A percentile compares a stretch with the other conserved stretches of the same genome.
These are phyloP conservation scores for Drosophila nannoptera DNA, from an alignment of 1,140 invertebrate species.

Conservation along the genomic window DNA sequence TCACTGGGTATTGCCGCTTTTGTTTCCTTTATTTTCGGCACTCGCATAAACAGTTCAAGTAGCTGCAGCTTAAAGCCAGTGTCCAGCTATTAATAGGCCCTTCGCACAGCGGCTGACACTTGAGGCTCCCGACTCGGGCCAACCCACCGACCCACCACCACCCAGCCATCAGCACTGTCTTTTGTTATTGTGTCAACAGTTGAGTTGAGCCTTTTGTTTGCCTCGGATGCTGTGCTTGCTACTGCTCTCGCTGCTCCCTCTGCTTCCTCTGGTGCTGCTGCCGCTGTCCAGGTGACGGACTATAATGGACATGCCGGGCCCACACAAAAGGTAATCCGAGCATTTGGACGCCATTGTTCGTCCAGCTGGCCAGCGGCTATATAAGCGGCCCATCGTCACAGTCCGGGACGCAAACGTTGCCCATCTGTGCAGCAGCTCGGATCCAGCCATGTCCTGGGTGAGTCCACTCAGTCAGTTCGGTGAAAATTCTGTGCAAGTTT, in stretches of 20 bases:
- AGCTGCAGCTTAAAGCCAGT: constrained; percentile 44
- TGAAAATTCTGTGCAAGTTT: not conserved
- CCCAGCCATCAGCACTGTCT: constrained; percentile 18
- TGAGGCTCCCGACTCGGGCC: constrained; percentile 3
- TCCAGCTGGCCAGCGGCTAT: constrained; percentile 34
- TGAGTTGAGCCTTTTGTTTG: constrained; percentile 60
- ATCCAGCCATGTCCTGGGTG: constrained; percentile 62
- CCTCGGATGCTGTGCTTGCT: constrained; percentile 11
- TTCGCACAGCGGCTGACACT: constrained; percentile 27
- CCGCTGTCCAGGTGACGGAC: constrained; percentile 64
- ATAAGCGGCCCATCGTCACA: constrained; percentile 31
- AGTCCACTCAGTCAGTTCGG: constrained; percentile 17
- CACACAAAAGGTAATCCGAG: constrained; percentile 70
- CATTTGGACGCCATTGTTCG: constrained; percentile 37
- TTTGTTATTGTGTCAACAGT: constrained; percentile 69
- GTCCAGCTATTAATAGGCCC: constrained; percentile 55
- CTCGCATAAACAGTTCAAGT: constrained; percentile 43
- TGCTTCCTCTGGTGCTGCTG: not conserved
- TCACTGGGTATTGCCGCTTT: constrained; percentile 52
- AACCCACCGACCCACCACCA: not conserved
- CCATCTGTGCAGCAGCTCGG: constrained; percentile 44
- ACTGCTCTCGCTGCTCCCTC: constrained; percentile 1
- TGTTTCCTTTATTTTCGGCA: constrained; percentile 3
- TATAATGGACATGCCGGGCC: constrained; percentile 57
- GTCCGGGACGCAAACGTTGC: constrained; percentile 49